Evolutionary conservation across 2,888 invertebrate genomes (phyloP), one percentile per base, ranked within the genome.

Genomic region (Agrilus biguttatus): DNA sequence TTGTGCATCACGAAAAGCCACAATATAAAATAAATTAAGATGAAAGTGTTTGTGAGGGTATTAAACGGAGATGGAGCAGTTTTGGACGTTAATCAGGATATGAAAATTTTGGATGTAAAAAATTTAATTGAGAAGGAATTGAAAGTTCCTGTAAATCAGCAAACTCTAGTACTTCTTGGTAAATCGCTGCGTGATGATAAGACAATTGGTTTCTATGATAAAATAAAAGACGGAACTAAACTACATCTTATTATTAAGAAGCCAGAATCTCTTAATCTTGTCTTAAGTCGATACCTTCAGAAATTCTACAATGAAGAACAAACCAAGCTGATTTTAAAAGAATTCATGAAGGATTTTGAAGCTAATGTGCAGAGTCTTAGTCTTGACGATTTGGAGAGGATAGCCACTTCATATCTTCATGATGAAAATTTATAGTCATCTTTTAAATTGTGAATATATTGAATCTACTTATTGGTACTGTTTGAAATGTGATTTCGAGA

Each of bases 21-120:
- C 7, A 2, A 10, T 28, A 28, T 28, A 5, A 10, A 4, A 8
- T 10, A 28, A 10, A 28, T 28, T 28, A 36, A 36, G 33, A 84
- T 85, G 84, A 78, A 81, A 69, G 67, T 85, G 49, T 74, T 69
- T 53, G 73, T 85, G 41, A 85, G 84, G 69, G 77, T 81, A 55
- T 65, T 85, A 35, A 77, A 80, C 63, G 84, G 84, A 34, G 77
- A 76, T 43, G 81, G 80, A 65, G 79, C 77, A 58, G 67, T 68
- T 42, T 64, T 83, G 46, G 78, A 81, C 54, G 83, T 83, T 28
- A 60, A 67, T 39, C 71, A 75, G 47, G 63, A 66, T 5, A 75
- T 75, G 17, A 74, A 73, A 14, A 76, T 87, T 52, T 64, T 72
- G 14, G 79, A 83, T 55, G 66, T 87, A 32, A 87, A 87, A 61